Evolutionary conservation across 2,113 vertebrate genomes (phyloP).

Genomic region (Elachura formosa): DNA sequence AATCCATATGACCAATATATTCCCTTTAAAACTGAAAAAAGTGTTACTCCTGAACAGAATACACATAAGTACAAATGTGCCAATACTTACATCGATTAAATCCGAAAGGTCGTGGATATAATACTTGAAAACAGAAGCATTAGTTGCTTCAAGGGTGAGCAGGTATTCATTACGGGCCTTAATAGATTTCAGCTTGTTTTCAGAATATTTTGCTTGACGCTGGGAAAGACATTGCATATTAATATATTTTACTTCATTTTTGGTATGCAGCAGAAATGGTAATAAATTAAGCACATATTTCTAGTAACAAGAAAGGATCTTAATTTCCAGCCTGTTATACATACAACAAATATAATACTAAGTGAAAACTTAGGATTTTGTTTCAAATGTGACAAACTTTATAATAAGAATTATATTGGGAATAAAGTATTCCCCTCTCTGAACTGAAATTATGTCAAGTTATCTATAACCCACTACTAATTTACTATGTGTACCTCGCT

Average conservation of each 20-base stretch:
- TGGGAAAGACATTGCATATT: constrained; percentile 61
- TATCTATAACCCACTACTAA: background rate
- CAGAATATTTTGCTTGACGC: constrained; percentile 98
- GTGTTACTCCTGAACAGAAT: background rate
- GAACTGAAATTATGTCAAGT: background rate
- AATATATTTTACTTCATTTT: background rate
- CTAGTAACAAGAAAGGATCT: background rate
- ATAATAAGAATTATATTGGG: background rate
- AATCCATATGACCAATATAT: background rate
- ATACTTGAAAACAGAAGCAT: constrained; percentile 97
- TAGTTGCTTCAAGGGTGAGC: constrained; percentile 95
- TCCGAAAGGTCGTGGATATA: constrained; percentile 98
- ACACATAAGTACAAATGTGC: background rate
- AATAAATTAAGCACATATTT: background rate
- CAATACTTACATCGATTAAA: constrained; percentile 93
- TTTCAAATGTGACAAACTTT: constrained; percentile 22
- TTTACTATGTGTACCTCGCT: background rate
- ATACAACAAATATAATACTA: background rate
- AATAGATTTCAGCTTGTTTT: constrained; percentile 99
- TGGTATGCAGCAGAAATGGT: background rate
- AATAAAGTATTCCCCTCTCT: background rate
- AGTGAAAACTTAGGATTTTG: background rate
- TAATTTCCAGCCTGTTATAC: background rate
- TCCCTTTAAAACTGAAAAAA: background rate
- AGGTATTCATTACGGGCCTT: constrained; percentile 98